Evolutionary conservation across 2,797 vertebrate genomes (phyloP).

Genomic region (Sciurus vulgaris): DNA sequence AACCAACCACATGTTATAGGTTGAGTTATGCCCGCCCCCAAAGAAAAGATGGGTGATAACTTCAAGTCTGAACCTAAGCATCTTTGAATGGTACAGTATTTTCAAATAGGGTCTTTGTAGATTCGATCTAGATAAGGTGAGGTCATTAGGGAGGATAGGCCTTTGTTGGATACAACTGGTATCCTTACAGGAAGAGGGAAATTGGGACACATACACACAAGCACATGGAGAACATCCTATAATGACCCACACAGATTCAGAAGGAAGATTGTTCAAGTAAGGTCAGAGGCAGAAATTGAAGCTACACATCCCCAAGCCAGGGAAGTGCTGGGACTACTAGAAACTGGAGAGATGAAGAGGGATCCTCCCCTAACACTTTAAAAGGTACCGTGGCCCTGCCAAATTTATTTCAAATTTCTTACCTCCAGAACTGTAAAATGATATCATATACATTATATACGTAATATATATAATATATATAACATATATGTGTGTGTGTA

Average conservation of each 20-base stretch:
- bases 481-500: too few species aligned
- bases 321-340: rapidly evolving
- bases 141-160: rapidly evolving
- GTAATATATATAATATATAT: too few species aligned
- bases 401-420: background rate
- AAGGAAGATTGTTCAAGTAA: background rate
- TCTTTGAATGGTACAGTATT: background rate
- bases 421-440: background rate
- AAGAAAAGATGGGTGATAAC: background rate
- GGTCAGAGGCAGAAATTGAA: background rate
- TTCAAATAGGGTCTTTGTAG: background rate
- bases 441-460: background rate
- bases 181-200: background rate
- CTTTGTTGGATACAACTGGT: background rate
- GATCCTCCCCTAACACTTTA: background rate
- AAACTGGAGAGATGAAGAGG: background rate
- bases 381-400: rapidly evolving
- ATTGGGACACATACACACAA: background rate
- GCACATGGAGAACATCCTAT: background rate
- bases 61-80: background rate
- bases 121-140: background rate
- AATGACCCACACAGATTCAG: background rate
- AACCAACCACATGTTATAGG: background rate
- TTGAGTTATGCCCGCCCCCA: background rate
- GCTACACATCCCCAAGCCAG: too few species aligned